Evolutionary conservation across 2,888 invertebrate species (phyloP), one percentile per base, ranked within the genome.

Genomic region (Stratiomys singularior): DNA sequence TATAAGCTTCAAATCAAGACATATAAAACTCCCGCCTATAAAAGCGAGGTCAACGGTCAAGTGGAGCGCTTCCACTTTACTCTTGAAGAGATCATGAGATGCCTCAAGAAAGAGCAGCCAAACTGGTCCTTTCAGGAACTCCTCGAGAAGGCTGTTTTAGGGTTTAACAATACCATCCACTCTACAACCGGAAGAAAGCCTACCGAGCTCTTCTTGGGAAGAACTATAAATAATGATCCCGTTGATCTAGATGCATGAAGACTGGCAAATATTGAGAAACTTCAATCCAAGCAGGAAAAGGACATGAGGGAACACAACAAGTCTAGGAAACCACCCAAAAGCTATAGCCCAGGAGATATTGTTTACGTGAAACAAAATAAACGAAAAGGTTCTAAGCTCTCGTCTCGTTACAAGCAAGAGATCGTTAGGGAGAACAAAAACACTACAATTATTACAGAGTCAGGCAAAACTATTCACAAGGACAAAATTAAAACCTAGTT

Each of bases 1-100:
- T 71, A 78, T 44, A 69, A 78, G 11, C 67, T 80, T 9, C 37
- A 66, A 4, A 79, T 69, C 11, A 47, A 69, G 15, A 25, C 23
- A 9, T 69, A 15, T 25, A 46, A 27, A 25, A 30, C 56, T 27
- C 67, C 72, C 13, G 44, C n/a, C n/a, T n/a, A n/a, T n/a, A n/a
- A n/a, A n/a, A n/a, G n/a, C n/a, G n/a, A n/a, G n/a, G n/a, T n/a
- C 52, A 52, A 52, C 15, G 60, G 60, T 21, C 60, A 60, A 25
- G 2, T 60, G 23, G 60, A 60, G 18, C 21, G 60, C 25, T 60
- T 21, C 5, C 60, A 60, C 23, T 60, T 25, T 4, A 60, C 60
- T n/a, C 25, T 60, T 2, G 25, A 5, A 7, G 2, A 60, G 23
- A 60, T 60, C 5, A 60, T 60, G 60, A 21, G 60, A 23, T 60